A percentile compares a stretch with the other conserved stretches of the same genome.
Conservation (phyloP, 1,140 invertebrate genomes). For the Rhizoglyphus robini region DNA sequence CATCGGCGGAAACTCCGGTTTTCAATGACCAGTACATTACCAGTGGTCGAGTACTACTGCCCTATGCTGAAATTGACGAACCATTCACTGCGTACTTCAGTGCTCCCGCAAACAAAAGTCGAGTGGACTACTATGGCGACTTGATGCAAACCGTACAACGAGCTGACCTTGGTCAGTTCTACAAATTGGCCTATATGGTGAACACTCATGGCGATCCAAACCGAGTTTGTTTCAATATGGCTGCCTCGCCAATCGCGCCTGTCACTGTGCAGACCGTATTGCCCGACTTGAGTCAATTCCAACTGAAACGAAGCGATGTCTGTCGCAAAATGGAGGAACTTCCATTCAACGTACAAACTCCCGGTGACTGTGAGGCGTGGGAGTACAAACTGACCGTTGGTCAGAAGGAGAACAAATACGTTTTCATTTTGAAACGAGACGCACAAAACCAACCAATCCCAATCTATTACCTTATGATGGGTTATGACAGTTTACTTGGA, state of each 20-base stretch:
- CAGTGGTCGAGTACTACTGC: constrained; percentile 41
- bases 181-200: constrained; percentile 67
- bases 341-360: not conserved
- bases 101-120: constrained; percentile 50
- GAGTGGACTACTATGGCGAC: constrained; percentile 90
- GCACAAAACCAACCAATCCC: constrained; percentile 36
- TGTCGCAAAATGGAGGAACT: constrained; percentile 5
- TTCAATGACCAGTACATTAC: constrained; percentile 3
- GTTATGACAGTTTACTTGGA: constrained; percentile 75
- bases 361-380: constrained; percentile 53
- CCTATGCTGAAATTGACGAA: constrained; percentile 73
- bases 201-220: constrained; percentile 43
- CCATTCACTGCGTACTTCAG: constrained; percentile 82
- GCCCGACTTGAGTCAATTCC: constrained; percentile 62
- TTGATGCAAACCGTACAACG: constrained; percentile 77
- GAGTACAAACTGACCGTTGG: constrained; percentile 47
- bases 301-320: not conserved
- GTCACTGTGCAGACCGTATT: constrained; percentile 61
- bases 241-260: constrained; percentile 49
- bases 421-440: constrained; percentile 14
- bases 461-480: constrained; percentile 77
- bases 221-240: constrained; percentile 60
- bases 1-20: not conserved
- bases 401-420: constrained; percentile 68
- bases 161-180: constrained; percentile 43